A percentile compares a stretch with the other conserved stretches of the same genome.
Conservation (phyloP, 2,888 invertebrate genomes). For the Aphidoletes aphidimyza region DNA sequence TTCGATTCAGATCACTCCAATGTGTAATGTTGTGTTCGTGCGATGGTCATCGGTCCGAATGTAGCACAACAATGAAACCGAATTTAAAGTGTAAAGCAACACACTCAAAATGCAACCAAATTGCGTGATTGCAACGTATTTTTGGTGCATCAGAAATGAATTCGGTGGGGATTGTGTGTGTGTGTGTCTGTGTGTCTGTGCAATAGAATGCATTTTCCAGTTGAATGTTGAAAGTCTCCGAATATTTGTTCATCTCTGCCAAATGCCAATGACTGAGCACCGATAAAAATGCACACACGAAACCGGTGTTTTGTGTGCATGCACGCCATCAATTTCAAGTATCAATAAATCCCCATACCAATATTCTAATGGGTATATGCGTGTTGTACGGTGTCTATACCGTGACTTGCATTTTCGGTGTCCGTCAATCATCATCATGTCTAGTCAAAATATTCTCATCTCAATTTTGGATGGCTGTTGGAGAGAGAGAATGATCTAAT, state of each 20-base stretch:
- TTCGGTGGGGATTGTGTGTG: no score
- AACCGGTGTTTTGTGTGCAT: not conserved
- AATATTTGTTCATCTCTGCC: no score
- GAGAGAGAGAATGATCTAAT: not conserved
- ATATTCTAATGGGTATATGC: slow-evolving; percentile 30
- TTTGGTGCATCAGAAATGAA: not conserved
- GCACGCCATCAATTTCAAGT: not conserved
- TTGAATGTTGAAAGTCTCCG: no score
- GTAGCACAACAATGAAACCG: no score
- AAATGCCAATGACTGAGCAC: no score
- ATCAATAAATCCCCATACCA: slow-evolving; percentile 33
- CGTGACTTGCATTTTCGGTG: not conserved
- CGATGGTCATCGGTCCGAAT: no score
- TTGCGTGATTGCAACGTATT: no score
- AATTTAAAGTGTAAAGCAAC: no score
- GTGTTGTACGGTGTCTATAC: not conserved
- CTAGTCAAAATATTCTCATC: not conserved
- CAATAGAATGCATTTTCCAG: no score
- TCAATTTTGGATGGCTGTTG: not conserved
- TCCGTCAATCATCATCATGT: slow-evolving; percentile 31
- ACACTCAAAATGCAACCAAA: no score
- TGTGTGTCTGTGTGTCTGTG: no score
- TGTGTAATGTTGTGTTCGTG: not conserved
- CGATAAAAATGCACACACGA: no score
- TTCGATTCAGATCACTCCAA: not conserved